A percentile compares a stretch with the other conserved stretches of the same genome.
Conservation (phyloP, 2,797 vertebrate genomes). For the Xiphorhynchus erythropygius region DNA sequence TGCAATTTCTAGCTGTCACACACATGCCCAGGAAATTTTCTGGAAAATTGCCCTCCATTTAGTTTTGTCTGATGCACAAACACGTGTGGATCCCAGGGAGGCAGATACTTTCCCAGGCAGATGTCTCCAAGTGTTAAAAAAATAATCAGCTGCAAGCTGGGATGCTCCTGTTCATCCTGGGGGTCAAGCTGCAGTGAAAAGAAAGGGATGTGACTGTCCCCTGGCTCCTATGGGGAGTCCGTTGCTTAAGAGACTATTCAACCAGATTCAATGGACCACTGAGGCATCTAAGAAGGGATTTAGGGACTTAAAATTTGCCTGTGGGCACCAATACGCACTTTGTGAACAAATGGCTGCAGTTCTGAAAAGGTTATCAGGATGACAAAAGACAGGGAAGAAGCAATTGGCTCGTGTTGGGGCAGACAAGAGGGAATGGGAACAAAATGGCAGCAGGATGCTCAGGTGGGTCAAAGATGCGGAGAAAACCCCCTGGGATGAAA, state of each 20-base stretch:
- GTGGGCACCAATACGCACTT: neutral
- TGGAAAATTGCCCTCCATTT: neutral
- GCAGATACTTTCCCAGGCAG: neutral
- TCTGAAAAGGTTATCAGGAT: neutral
- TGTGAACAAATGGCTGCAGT: neutral
- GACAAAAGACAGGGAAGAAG: neutral
- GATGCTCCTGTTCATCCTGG: neutral
- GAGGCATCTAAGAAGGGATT: conserved; percentile 28
- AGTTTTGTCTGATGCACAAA: neutral
- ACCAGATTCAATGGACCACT: neutral
- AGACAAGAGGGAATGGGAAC: neutral
- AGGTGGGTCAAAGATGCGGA: neutral
- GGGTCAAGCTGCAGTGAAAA: neutral
- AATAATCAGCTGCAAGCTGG: neutral
- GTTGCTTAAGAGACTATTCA: neutral
- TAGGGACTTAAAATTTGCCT: conserved; percentile 16
- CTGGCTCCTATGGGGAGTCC: neutral
- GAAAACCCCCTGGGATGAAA: neutral
- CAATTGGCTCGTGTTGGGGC: neutral
- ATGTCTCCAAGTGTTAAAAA: conserved; percentile 14
- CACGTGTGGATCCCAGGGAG: neutral
- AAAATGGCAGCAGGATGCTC: neutral
- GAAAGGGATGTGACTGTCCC: neutral
- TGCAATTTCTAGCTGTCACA: neutral
- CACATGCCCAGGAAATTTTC: neutral